Evolutionary conservation across 2,113 vertebrate species (phyloP), one percentile per base, ranked within the genome.

Genomic region (Ceyx margarethae): DNA sequence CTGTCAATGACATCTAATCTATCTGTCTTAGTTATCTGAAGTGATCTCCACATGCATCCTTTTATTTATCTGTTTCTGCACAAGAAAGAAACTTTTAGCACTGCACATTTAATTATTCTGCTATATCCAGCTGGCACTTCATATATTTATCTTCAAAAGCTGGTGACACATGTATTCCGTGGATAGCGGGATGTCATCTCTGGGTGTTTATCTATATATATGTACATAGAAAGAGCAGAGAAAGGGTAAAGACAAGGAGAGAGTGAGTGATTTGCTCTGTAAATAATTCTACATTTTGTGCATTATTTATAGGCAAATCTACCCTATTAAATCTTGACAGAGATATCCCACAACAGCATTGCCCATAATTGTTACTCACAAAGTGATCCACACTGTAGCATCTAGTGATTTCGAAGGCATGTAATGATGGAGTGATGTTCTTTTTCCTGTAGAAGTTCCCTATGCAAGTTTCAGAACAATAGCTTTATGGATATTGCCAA

Each of bases 61-160:
- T 89, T 89, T 67, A 53, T 71, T 87, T 76, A 56, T 43, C 1
- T 9, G 83, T 77, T 71, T 84, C 33, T 94, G 40, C 50, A 43
- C 22, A 53, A 81, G 69, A 50, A 84, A 89, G 15, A 83, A 90
- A 83, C 78, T 80, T 51, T 7, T 25, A 76, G 48, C 64, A 75
- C 81, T 28, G 85, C 13, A 15, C 15, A 43, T 95, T 95, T 94
- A 85, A 54, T 85, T 95, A 68, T 91, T 82, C 48, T 95, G 42
- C 13, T 71, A 31, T 54, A 46, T 87, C 28, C 43, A 90, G n/a
- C 73, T 93, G 58, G 13, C 83, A 80, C 26, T 64, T 92, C 6
- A 21, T 81, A 33, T 79, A 64, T 94, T 94, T 91, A 25, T 68
- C 74, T 94, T 93, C 74, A 85, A 74, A 75, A 25, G 35, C 43